phyloP scores from a whole-genome alignment of 2,797 vertebrate species.

The Microtus californicus region DNA sequence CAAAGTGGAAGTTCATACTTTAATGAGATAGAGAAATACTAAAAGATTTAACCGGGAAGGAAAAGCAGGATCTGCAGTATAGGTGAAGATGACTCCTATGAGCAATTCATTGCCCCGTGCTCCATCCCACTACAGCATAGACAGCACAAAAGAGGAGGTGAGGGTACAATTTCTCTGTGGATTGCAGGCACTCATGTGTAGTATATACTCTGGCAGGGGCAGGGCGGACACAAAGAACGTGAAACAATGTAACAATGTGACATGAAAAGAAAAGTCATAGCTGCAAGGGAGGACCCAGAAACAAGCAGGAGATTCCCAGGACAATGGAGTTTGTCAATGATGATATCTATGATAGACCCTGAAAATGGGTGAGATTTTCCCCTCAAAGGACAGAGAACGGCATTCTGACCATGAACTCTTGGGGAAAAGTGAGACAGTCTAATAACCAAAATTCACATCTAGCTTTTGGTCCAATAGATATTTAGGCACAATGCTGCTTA shows the following conservation, averaged over 20 bases:
- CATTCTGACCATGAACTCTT: not conserved
- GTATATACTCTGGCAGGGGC: not conserved
- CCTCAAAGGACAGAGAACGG: not conserved
- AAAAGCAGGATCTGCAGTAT: not conserved
- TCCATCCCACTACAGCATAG: no score
- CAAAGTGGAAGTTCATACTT: not conserved
- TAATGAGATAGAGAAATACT: slow-evolving; percentile 12
- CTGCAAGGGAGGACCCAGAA: not conserved
- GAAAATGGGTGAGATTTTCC: not conserved
- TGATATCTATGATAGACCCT: not conserved
- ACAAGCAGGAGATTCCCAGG: not conserved
- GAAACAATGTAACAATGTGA: not conserved
- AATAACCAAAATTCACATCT: not conserved
- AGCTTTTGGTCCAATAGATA: slow-evolving; percentile 18
- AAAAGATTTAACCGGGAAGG: not conserved
- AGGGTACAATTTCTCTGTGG: not conserved
- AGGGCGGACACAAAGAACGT: not conserved
- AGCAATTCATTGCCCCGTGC: not conserved
- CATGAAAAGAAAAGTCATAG: not conserved
- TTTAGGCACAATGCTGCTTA: not conserved
- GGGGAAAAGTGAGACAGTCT: not conserved
- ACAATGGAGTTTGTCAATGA: not conserved
- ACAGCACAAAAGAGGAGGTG: not conserved
- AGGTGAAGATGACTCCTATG: slow-evolving; percentile 12
- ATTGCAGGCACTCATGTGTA: not conserved